A percentile compares a stretch with the other conserved stretches of the same genome.
phyloP scores from a whole-genome alignment of 2,888 invertebrate genomes.

The Parelbella ahira region DNA sequence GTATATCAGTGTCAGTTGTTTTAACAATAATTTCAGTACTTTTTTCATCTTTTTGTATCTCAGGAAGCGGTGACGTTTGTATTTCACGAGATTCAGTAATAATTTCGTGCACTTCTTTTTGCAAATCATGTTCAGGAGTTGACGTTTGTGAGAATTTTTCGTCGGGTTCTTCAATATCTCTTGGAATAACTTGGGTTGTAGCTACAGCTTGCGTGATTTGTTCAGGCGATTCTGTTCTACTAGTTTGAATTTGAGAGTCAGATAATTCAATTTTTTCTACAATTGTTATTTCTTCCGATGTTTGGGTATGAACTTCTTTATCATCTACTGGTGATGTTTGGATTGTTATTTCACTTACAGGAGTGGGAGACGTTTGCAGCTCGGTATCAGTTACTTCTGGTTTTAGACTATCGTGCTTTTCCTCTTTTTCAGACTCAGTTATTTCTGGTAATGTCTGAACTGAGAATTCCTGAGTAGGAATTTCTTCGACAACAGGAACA shows the following conservation, averaged over 20 bases:
- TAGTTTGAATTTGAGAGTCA: conserved; percentile 67
- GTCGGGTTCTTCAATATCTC: conserved; percentile 55
- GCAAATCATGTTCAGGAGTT: conserved; percentile 39
- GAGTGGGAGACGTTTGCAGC: conserved; percentile 78
- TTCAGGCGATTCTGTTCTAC: conserved; percentile 57
- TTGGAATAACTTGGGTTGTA: conserved; percentile 75
- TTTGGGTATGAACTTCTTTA: conserved; percentile 64
- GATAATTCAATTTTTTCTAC: conserved; percentile 60
- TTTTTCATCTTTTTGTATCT: conserved; percentile 55
- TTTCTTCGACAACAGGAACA: conserved; percentile 80
- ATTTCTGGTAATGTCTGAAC: conserved; percentile 82
- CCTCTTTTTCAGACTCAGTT: conserved; percentile 58
- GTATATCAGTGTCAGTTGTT: conserved; percentile 63
- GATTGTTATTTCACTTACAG: conserved; percentile 68
- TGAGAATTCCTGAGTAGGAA: conserved; percentile 78
- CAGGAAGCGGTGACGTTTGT: conserved; percentile 76
- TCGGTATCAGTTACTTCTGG: conserved; percentile 60
- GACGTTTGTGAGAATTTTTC: conserved; percentile 77
- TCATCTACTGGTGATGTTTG: conserved; percentile 83
- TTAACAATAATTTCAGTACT: conserved; percentile 59
- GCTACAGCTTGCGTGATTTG: conserved; percentile 68
- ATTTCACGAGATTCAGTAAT: conserved; percentile 64
- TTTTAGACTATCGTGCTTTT: conserved; percentile 42
- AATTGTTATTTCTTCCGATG: conserved; percentile 49
- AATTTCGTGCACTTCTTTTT: conserved; percentile 35